phyloP scores from a whole-genome alignment of 1,140 invertebrate species.

The Steinernema feltiae region DNA sequence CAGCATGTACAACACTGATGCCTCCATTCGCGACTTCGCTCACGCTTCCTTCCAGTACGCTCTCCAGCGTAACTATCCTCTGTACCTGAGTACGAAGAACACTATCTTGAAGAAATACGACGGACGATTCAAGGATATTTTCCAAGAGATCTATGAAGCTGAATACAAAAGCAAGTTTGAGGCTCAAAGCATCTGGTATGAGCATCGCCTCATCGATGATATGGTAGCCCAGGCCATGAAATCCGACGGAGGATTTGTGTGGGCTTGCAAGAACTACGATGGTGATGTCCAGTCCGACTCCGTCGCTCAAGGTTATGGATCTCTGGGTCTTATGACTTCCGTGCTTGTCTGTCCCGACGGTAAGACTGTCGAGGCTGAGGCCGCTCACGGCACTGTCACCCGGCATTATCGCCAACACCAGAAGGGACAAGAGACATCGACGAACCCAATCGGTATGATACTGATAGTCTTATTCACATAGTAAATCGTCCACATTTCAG shows the following conservation, averaged over 20 bases:
- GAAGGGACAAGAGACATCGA: constrained; percentile 91
- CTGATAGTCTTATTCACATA: constrained; percentile 22
- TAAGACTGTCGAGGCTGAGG: constrained; percentile 90
- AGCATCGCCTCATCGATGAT: constrained; percentile 93
- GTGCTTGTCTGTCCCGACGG: constrained; percentile 88
- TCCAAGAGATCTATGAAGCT: constrained; percentile 90
- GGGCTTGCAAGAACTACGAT: constrained; percentile 98
- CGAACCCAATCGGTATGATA: constrained; percentile 77
- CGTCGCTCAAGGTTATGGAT: constrained; percentile 80
- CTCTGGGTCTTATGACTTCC: constrained; percentile 87
- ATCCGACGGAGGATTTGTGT: constrained; percentile 93
- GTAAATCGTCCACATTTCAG: constrained; percentile 58
- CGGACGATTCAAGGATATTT: constrained; percentile 96
- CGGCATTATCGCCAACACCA: constrained; percentile 86
- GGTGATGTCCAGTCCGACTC: constrained; percentile 96
- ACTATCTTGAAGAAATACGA: constrained; percentile 97
- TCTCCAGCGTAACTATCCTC: constrained; percentile 73
- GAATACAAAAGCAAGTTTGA: constrained; percentile 81
- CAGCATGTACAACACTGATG: constrained; percentile 94
- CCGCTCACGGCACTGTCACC: constrained; percentile 92
- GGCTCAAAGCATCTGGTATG: constrained; percentile 82
- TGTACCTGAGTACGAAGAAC: constrained; percentile 94
- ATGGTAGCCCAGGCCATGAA: constrained; percentile 99
- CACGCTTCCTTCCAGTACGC: constrained; percentile 88
- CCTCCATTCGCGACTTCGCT: constrained; percentile 80